Percentiles rank a stretch among this genome's conserved stretches.
Conservation (phyloP, 2,888 invertebrate species). For the Fissipunctia ypsillon region DNA sequence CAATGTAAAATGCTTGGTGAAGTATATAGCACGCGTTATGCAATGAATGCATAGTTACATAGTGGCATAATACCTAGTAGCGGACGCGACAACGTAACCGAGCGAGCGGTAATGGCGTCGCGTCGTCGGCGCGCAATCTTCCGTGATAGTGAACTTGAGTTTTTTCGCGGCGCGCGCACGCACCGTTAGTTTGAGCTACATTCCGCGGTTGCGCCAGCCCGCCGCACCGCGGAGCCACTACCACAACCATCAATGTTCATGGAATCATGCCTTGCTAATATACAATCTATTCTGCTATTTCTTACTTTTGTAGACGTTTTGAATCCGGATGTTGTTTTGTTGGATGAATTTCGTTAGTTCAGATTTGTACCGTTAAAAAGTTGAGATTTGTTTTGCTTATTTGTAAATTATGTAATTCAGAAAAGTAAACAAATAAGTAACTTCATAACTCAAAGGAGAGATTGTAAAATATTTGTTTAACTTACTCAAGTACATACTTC, state of each 20-base stretch:
- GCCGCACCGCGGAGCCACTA: constrained; percentile 82
- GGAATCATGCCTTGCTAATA: constrained; percentile 63
- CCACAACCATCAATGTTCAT: constrained; percentile 69
- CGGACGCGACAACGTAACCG: constrained; percentile 85
- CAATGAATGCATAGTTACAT: constrained; percentile 76
- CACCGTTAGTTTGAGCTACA: constrained; percentile 89
- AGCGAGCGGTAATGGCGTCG: constrained; percentile 82
- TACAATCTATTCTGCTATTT: constrained; percentile 68
- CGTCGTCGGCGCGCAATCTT: constrained; percentile 86
- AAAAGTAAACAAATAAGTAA: background rate
- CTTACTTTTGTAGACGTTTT: constrained; percentile 59
- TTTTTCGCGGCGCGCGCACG: constrained; percentile 85
- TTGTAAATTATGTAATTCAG: background rate
- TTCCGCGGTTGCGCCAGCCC: constrained; percentile 84
- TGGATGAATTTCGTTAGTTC: constrained; percentile 24
- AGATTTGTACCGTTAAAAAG: constrained; percentile 4
- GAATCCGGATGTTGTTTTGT: constrained; percentile 47
- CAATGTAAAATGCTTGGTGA: constrained; percentile 55
- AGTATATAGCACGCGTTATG: constrained; percentile 74
- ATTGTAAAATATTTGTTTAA: background rate
- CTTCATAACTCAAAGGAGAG: background rate
- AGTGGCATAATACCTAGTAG: constrained; percentile 76
- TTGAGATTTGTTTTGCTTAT: background rate
- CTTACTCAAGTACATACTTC: background rate
- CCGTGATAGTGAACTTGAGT: constrained; percentile 90